Base-by-base conservation (phyloP, 2,888 invertebrate genomes). In the Dasypolia templi region DNA sequence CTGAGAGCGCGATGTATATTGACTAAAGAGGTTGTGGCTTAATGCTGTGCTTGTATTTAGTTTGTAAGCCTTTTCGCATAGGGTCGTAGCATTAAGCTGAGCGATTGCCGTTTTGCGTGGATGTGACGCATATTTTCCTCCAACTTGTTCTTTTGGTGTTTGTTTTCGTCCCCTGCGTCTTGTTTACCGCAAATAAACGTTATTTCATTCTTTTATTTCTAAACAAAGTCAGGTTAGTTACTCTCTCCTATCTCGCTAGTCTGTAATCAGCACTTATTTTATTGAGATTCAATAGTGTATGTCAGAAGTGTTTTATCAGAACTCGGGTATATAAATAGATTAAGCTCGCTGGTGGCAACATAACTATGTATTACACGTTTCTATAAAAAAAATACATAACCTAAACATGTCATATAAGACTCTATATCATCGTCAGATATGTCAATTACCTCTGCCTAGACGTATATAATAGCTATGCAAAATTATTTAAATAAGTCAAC, bases 401-500 rank as follows among this genome's bases (percentile, higher is more conserved):
- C 26, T 26, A 22, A 53, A 1, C n/a, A 11, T 3, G 32, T 17
- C 19, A 56, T 12, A 58, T 44, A n/a, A 29, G 14, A 51, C 29
- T 32, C 51, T 59, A 46, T 53, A 78, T 9, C 46, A 61, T 70
- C 35, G 44, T 59, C 51, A 9, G n/a, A 53, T 59, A 59, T 51
- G 17, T 59, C 14, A 55, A 56, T 49, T 70, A 55, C 6, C 46
- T 32, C 46, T 58, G 14, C 39, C 51, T 42, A 72, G 32, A 22
- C 19, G 26, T 14, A 44, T 29, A n/a, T 44, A 64, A 62, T 53
- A 26, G 65, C 44, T 77, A 79, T 74, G 69, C 53, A 66, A 79
- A 79, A 68, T 74, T 79, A 73, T 72, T 67, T 55, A 72, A 74
- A 74, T 79, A 3, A 51, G 3, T 58, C 35, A 63, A 66, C 71